Percentiles rank a stretch among this genome's conserved stretches.
phyloP scores from a whole-genome alignment of 2,797 vertebrate species.

The Girardinus metallicus region DNA sequence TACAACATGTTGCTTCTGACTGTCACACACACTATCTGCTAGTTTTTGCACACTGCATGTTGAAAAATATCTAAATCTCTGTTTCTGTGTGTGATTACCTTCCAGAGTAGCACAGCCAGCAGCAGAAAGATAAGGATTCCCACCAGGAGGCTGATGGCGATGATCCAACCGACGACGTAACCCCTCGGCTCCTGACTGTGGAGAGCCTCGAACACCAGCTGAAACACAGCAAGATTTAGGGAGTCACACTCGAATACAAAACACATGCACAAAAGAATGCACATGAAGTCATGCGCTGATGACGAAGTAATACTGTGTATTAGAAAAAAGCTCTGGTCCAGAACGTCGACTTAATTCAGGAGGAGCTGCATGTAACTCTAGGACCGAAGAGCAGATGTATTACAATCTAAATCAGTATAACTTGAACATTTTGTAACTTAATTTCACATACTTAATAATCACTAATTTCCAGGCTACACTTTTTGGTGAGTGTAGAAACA shows the following conservation, averaged over 20 bases:
- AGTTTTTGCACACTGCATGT: neutral
- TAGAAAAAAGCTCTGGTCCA: constrained; percentile 11
- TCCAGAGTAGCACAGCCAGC: constrained; percentile 97
- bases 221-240: constrained; percentile 69
- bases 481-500: neutral
- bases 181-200: constrained; percentile 97
- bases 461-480: neutral
- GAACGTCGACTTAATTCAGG: neutral
- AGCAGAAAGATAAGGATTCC: constrained; percentile 98
- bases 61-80: constrained; percentile 8
- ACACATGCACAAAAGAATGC: constrained; percentile 21
- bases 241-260: constrained; percentile 39
- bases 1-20: constrained; percentile 6
- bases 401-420: neutral
- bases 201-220: constrained; percentile 98
- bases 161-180: constrained; percentile 99
- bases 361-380: constrained; percentile 7
- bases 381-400: constrained; percentile 7
- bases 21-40: constrained; percentile 5
- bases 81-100: constrained; percentile 83
- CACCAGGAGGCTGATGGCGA: constrained; percentile 97
- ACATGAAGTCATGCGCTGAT: constrained; percentile 49
- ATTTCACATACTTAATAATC: neutral
- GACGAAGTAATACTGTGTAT: constrained; percentile 60
- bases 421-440: neutral